phyloP scores from a whole-genome alignment of 2,888 invertebrate species.

The Scrobipalpa atriplicella region DNA sequence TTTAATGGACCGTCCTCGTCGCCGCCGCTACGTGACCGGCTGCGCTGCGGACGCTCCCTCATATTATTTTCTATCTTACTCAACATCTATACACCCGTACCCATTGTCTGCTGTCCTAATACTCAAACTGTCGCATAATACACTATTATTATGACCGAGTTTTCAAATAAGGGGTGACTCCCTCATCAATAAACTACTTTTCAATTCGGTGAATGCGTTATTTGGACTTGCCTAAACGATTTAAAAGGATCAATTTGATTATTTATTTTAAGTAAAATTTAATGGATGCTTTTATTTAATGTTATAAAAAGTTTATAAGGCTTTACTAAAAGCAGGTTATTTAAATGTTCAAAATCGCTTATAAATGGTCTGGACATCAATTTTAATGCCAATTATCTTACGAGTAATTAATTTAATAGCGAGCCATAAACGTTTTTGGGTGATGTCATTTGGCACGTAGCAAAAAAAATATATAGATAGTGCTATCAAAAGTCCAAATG shows the following conservation, averaged over 20 bases:
- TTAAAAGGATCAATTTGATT: constrained; percentile 8
- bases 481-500: constrained; percentile 8
- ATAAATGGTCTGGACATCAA: constrained; percentile 25
- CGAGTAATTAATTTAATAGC: constrained; percentile 27
- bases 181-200: constrained; percentile 54
- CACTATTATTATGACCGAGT: constrained; percentile 57
- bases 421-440: constrained; percentile 16
- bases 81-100: constrained; percentile 44
- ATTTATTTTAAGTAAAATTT: constrained; percentile 3
- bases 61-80: constrained; percentile 46
- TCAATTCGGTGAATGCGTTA: constrained; percentile 40
- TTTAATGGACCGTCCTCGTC: constrained; percentile 23
- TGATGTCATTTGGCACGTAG: constrained; percentile 24
- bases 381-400: constrained; percentile 29
- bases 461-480: constrained; percentile 12
- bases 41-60: constrained; percentile 32
- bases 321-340: constrained; percentile 22
- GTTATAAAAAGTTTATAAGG: constrained; percentile 20
- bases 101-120: constrained; percentile 52
- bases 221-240: constrained; percentile 33
- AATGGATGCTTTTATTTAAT: constrained; percentile 13
- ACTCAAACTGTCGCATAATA: constrained; percentile 58
- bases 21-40: constrained; percentile 27
- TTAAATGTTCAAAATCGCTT: constrained; percentile 21
- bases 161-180: constrained; percentile 54